Conservation (phyloP, 2,888 invertebrate genomes). For the Miltochrista miniata region DNA sequence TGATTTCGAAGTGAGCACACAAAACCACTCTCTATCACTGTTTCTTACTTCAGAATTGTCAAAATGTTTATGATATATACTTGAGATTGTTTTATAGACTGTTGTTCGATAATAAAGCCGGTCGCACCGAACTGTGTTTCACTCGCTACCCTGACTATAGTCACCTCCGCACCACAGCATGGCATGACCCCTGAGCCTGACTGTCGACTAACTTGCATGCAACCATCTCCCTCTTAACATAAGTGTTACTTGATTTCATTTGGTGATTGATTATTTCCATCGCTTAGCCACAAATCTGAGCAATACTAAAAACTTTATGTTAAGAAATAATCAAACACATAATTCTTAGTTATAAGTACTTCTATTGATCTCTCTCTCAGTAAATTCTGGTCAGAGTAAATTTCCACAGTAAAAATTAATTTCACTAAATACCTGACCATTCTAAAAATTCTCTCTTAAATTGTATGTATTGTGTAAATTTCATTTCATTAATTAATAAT, state of each 20-base stretch:
- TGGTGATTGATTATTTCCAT: conserved; percentile 54
- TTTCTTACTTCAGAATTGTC: conserved; percentile 65
- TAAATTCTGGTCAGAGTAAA: conserved; percentile 24
- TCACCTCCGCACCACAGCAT: conserved; percentile 74
- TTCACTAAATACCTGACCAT: conserved; percentile 22
- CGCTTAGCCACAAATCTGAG: conserved; percentile 18
- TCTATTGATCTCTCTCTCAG: conserved; percentile 24
- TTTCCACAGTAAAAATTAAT: conserved; percentile 9
- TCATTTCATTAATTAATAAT: conserved; percentile 73
- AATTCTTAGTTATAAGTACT: conserved; percentile 41
- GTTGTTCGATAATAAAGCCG: conserved; percentile 76
- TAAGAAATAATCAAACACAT: conserved; percentile 52
- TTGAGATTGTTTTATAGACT: conserved; percentile 57
- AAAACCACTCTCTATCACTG: conserved; percentile 61
- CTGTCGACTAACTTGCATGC: conserved; percentile 71
- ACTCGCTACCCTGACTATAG: conserved; percentile 71
- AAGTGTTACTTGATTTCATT: conserved; percentile 35
- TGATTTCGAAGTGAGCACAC: conserved; percentile 58
- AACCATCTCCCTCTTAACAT: conserved; percentile 39
- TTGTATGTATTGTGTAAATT: conserved; percentile 49
- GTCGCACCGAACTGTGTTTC: conserved; percentile 82
- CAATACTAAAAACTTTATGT: conserved; percentile 21
- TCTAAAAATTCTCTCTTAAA: conserved; percentile 26
- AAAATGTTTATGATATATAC: conserved; percentile 49
- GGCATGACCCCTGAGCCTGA: conserved; percentile 70